A percentile compares a stretch with the other conserved stretches of the same genome.
phyloP scores from a whole-genome alignment of 2,797 vertebrate genomes.

The Allobates femoralis region DNA sequence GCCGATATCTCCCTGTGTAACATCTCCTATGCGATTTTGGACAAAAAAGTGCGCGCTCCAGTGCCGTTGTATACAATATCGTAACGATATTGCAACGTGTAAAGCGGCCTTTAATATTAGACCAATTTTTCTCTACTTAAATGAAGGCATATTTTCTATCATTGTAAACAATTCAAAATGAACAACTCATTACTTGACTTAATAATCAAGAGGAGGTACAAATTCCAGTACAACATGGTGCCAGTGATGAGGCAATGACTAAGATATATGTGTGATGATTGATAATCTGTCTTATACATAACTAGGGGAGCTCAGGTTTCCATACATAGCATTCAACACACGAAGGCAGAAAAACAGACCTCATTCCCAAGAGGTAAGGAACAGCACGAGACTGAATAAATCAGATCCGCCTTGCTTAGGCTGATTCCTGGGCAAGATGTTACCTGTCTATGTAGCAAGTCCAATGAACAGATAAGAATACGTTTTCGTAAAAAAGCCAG shows the following conservation, averaged over 20 bases:
- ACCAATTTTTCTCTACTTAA: not conserved
- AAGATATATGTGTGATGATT: slow-evolving; percentile 9
- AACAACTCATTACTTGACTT: not conserved
- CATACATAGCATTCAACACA: slow-evolving; percentile 51
- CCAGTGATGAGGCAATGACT: slow-evolving; percentile 38
- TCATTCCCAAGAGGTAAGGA: slow-evolving; percentile 41
- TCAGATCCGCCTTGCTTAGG: slow-evolving; percentile 18
- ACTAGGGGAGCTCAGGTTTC: slow-evolving; percentile 16
- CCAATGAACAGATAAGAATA: slow-evolving; percentile 53
- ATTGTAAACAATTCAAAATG: not conserved
- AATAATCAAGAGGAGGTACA: slow-evolving; percentile 18
- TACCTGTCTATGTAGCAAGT: slow-evolving; percentile 46
- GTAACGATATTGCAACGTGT: no score
- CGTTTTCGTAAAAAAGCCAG: slow-evolving; percentile 48
- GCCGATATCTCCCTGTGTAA: no score
- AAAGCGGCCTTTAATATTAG: no score
- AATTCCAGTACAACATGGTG: slow-evolving; percentile 13
- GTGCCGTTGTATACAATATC: no score
- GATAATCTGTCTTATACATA: slow-evolving; percentile 23
- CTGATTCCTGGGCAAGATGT: slow-evolving; percentile 58
- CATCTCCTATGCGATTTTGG: no score
- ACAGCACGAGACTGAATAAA: slow-evolving; percentile 2
- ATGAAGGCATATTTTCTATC: not conserved
- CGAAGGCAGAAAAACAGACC: slow-evolving; percentile 37
- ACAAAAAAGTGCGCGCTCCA: no score